These are phyloP conservation scores for Danio aesculapii DNA, from an alignment of 2,797 vertebrate species.

Conservation along the genomic window DNA sequence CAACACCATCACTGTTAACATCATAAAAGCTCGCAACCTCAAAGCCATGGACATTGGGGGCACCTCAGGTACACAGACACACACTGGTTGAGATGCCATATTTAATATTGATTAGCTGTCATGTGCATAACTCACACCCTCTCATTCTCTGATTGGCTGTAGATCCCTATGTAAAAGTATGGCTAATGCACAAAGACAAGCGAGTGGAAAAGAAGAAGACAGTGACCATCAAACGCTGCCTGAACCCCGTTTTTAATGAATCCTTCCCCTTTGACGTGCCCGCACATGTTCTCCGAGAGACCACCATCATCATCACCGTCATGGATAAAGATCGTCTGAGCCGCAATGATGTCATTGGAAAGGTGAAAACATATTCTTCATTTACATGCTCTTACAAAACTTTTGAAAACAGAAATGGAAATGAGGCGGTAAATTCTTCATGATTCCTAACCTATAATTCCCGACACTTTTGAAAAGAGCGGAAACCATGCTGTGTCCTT, in stretches of 20 bases:
- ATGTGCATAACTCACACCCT: not conserved
- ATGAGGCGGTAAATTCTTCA: not conserved
- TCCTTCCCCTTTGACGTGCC: constrained; percentile 97
- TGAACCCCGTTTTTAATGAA: constrained; percentile 98
- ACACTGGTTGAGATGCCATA: not conserved
- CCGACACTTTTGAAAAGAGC: not conserved
- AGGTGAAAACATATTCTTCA: constrained; percentile 75
- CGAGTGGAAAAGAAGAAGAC: constrained; percentile 99
- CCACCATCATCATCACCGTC: constrained; percentile 98
- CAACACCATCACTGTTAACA: constrained; percentile 98
- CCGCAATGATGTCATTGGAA: constrained; percentile 98
- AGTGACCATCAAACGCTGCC: constrained; percentile 96
- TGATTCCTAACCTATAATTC: not conserved
- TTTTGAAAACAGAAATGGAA: not conserved
- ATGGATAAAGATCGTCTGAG: constrained; percentile 99
- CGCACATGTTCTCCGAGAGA: constrained; percentile 96
- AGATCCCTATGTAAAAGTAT: constrained; percentile 99
- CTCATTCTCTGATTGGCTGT: constrained; percentile 35
- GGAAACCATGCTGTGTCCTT: not conserved
- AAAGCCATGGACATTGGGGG: constrained; percentile 99
- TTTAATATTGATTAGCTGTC: not conserved
- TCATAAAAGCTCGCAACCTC: constrained; percentile 98
- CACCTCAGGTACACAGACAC: constrained; percentile 87
- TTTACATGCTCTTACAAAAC: too few relatives aligned
- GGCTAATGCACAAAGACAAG: constrained; percentile 99